A percentile compares a stretch with the other conserved stretches of the same genome.
These are phyloP conservation scores for Papilio aristodemus DNA, from an alignment of 1,140 invertebrate species.

Conservation along the genomic window DNA sequence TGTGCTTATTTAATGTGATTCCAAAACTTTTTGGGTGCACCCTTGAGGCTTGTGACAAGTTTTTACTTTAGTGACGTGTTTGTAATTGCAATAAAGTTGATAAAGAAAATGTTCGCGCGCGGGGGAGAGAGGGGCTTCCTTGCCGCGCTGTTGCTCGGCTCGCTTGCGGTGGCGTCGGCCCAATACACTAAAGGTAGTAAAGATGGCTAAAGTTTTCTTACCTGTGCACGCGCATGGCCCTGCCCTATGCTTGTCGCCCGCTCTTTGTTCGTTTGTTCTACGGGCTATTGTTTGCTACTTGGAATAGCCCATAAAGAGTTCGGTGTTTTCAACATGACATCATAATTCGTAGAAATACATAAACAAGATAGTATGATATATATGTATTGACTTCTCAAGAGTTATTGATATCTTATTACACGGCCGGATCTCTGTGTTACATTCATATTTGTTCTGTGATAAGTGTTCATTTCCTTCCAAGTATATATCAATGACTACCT, in stretches of 20 bases:
- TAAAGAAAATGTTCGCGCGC: conserved; percentile 62
- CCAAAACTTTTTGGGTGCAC: conserved; percentile 67
- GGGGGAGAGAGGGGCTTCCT: conserved; percentile 62
- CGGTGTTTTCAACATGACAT: conserved; percentile 44
- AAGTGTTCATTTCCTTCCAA: conserved; percentile 30
- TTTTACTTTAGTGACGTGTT: conserved; percentile 70
- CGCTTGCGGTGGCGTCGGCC: conserved; percentile 66
- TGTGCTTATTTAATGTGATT: conserved; percentile 74
- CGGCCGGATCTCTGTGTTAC: background rate
- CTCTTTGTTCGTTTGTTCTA: conserved; percentile 74
- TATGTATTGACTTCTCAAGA: conserved; percentile 27
- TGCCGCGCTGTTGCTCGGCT: conserved; percentile 61
- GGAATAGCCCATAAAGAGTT: conserved; percentile 39
- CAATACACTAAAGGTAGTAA: conserved; percentile 72
- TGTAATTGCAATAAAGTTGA: conserved; percentile 61
- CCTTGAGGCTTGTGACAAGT: conserved; percentile 67
- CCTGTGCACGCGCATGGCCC: conserved; percentile 60
- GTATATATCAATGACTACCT: conserved; percentile 24
- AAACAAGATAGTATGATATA: conserved; percentile 3
- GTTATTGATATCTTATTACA: conserved; percentile 16
- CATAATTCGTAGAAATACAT: conserved; percentile 33
- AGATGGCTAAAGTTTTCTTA: conserved; percentile 61
- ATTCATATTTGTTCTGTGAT: conserved; percentile 10
- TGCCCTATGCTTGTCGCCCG: conserved; percentile 41
- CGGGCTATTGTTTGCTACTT: conserved; percentile 55